Conservation (phyloP, 2,888 invertebrate genomes). For the Rotaria macrura region DNA sequence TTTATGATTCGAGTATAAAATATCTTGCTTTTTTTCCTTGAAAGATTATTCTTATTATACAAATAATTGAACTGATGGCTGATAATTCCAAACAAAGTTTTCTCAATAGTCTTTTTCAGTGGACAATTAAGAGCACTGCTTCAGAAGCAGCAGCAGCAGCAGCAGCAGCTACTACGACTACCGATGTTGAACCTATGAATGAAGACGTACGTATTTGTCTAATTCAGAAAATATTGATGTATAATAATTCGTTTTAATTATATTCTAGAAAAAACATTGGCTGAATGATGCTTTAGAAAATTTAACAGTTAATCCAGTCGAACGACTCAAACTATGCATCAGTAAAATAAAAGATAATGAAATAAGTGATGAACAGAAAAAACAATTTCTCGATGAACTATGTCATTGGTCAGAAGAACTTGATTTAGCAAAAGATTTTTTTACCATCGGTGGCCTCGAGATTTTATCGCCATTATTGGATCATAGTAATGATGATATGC, state of each 20-base stretch:
- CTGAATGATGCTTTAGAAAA: constrained; percentile 62
- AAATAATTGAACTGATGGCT: too few relatives aligned
- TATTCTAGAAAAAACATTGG: constrained; percentile 60
- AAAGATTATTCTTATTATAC: too few relatives aligned
- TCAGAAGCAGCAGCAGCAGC: too few relatives aligned
- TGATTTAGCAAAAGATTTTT: constrained; percentile 71
- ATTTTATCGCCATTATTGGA: constrained; percentile 61
- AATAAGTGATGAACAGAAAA: constrained; percentile 54
- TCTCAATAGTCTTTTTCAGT: neutral
- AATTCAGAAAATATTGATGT: too few relatives aligned
- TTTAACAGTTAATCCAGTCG: constrained; percentile 61
- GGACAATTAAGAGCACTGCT: neutral
- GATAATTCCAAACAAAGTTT: constrained; percentile 4
- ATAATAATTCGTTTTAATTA: neutral
- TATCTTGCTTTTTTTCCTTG: too few relatives aligned
- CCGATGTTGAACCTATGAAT: neutral
- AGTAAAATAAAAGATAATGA: constrained; percentile 46
- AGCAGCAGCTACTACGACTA: neutral
- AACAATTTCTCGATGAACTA: constrained; percentile 61
- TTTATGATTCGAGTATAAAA: neutral
- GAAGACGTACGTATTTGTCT: neutral
- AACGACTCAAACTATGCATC: constrained; percentile 59
- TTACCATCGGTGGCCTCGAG: constrained; percentile 69
- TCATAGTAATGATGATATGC: constrained; percentile 57
- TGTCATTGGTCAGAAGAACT: constrained; percentile 63